Evolutionary conservation across 2,888 invertebrate genomes (phyloP), one percentile per base, ranked within the genome.

Genomic region (Coremacera marginata): DNA sequence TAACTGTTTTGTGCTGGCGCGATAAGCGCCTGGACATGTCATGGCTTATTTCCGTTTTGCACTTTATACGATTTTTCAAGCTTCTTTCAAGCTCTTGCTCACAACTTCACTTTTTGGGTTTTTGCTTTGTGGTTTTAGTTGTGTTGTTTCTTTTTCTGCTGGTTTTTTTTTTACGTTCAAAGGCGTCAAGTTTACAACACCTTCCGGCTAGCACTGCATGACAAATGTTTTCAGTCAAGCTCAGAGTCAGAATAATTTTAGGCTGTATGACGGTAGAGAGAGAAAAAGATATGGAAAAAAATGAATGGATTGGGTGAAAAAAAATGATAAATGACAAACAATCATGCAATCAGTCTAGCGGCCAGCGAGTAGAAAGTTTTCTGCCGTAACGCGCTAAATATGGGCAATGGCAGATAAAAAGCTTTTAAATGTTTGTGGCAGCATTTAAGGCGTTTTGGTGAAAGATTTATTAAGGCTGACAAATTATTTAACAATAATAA

Each of bases 261-360:
- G 62, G 27, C 62, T 14, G 31, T 57, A 25, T 9, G 19, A 3
- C n/a, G n/a, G n/a, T n/a, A 31, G 31, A 31, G 5, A 5, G 31
- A 25, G 57, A 19, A 25, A 25, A 8, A 25, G 57, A 19, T 4
- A 5, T 31, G 52, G 16, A 52, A 52, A 52, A 52, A 52, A 52
- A 52, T 52, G 84, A 78, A 80, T 37, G 8, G 37, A 37, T 5
- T 37, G 82, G 83, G 83, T 81, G 83, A 67, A 19, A 76, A 82
- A 83, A 84, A 86, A 88, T 88, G 88, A 88, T 87, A 88, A 88
- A 88, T 88, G 86, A 85, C 87, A 86, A 85, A 87, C 88, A 88
- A 88, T 88, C 88, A 88, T 88, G 88, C 85, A 83, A 86, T 84
- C 80, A 79, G 80, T 80, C 77, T 71, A 22, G 16, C 22, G 70